phyloP scores from a whole-genome alignment of 2,113 vertebrate species.

The Diglossa brunneiventris region DNA sequence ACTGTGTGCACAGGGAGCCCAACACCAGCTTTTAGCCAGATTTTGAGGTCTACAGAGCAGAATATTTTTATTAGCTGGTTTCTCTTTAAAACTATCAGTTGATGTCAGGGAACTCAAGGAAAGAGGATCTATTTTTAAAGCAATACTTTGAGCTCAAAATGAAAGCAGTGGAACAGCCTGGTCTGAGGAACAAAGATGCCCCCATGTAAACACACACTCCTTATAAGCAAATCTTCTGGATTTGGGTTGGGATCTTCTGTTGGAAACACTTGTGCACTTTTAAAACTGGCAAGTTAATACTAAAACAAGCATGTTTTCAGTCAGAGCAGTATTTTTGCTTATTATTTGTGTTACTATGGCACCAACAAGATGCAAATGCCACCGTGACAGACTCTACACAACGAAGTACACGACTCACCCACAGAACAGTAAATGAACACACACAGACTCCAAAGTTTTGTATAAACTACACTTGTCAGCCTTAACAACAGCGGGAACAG shows the following conservation, averaged over 20 bases:
- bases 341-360: conserved; percentile 10
- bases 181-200: background rate
- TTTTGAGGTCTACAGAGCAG: background rate
- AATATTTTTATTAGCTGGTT: background rate
- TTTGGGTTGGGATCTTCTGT: background rate
- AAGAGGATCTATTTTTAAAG: background rate
- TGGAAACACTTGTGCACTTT: background rate
- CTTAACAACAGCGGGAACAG: background rate
- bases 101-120: background rate
- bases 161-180: background rate
- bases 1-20: background rate
- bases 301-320: background rate
- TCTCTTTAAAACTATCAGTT: background rate
- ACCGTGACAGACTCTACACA: background rate
- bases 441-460: background rate
- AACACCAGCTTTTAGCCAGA: rapidly evolving
- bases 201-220: background rate
- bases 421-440: background rate
- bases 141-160: background rate
- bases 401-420: background rate
- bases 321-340: background rate
- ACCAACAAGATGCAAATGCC: conserved; percentile 1
- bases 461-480: background rate
- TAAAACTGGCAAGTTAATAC: background rate
- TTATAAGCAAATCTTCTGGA: background rate